These are phyloP conservation scores for Holacanthus passer DNA, from an alignment of 2,113 vertebrate genomes.

Conservation along the genomic window DNA sequence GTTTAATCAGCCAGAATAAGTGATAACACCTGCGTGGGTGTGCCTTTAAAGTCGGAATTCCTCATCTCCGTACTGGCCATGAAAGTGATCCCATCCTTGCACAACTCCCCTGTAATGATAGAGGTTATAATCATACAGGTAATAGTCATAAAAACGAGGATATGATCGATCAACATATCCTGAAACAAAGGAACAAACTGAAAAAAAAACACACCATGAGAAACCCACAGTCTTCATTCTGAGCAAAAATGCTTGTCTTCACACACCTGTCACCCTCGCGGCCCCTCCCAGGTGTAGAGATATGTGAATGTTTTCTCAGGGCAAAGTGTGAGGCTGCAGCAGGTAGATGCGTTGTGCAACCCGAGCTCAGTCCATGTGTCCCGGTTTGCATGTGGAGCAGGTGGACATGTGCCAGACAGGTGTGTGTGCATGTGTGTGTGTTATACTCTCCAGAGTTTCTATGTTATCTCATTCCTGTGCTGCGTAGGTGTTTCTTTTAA, in stretches of 20 bases:
- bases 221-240: not conserved
- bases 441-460: not conserved
- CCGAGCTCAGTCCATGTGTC: slow-evolving; percentile 54
- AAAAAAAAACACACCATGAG: not conserved
- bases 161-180: no score
- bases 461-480: slow-evolving; percentile 24
- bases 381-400: slow-evolving; percentile 30
- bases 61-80: not conserved
- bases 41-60: not conserved
- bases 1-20: not conserved
- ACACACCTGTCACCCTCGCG: slow-evolving; percentile 2
- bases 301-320: slow-evolving; percentile 30
- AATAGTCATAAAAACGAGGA: no score
- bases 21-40: not conserved
- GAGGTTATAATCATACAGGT: no score
- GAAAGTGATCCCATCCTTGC: not conserved
- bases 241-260: not conserved
- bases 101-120: no score
- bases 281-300: slow-evolving; percentile 27
- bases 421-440: slow-evolving; percentile 3
- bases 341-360: slow-evolving; percentile 49
- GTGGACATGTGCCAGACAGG: slow-evolving; percentile 42
- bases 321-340: slow-evolving; percentile 43
- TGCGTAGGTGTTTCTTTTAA: slow-evolving; percentile 3
- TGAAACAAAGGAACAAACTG: no score